A percentile compares a stretch with the other conserved stretches of the same genome.
Conservation (phyloP, 1,140 invertebrate species). For the Meteorus sp. region DNA sequence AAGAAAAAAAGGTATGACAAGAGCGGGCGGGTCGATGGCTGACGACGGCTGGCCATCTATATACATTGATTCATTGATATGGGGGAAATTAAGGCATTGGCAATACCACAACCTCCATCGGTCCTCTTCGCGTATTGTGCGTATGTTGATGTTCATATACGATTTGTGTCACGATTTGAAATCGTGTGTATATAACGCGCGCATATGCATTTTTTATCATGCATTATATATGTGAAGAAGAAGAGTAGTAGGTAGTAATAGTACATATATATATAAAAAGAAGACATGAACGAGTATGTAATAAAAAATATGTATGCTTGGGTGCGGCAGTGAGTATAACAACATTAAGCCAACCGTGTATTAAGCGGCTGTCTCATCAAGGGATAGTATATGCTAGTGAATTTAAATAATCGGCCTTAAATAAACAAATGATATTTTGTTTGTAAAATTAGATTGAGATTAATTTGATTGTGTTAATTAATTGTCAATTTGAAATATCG, state of each 20-base stretch:
- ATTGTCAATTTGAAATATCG: too few relatives aligned
- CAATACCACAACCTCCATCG: constrained; percentile 59
- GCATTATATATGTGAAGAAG: constrained; percentile 32
- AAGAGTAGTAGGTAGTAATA: constrained; percentile 40
- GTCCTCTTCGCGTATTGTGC: constrained; percentile 46
- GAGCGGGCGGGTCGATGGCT: constrained; percentile 56
- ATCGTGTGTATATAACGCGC: constrained; percentile 20
- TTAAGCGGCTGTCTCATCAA: constrained; percentile 27
- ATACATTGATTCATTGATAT: constrained; percentile 60
- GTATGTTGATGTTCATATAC: constrained; percentile 26
- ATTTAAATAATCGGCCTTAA: constrained; percentile 46
- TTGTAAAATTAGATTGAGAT: too few relatives aligned
- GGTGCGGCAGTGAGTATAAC: constrained; percentile 59
- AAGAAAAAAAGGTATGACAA: constrained; percentile 57
- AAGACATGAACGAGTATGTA: constrained; percentile 56
- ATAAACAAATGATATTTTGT: constrained; percentile 48
- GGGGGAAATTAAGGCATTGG: constrained; percentile 54
- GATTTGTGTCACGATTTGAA: constrained; percentile 8
- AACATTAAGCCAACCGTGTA: constrained; percentile 45
- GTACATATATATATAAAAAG: constrained; percentile 48
- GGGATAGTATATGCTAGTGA: constrained; percentile 47
- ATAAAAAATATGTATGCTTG: constrained; percentile 58
- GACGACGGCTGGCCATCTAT: constrained; percentile 59
- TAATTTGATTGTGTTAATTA: too few relatives aligned
- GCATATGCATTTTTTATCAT: too few relatives aligned